These are phyloP conservation scores for Acronicta alni DNA, from an alignment of 2,888 invertebrate species.

Conservation along the genomic window DNA sequence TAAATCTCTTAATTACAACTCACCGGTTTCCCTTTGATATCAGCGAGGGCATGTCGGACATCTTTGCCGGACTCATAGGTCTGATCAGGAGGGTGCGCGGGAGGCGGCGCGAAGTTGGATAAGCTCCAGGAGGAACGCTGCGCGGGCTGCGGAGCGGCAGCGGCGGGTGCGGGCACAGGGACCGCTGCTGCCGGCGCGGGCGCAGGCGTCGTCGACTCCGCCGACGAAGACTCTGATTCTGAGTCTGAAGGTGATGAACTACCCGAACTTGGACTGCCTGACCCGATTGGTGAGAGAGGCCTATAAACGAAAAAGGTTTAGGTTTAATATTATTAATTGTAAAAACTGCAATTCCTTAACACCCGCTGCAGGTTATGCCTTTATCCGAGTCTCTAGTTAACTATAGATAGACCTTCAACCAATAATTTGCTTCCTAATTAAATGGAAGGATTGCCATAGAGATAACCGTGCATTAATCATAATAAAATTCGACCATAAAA, in stretches of 20 bases:
- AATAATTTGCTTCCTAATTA: neutral
- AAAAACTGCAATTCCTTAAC: no score
- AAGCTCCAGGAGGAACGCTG: slow-evolving; percentile 86
- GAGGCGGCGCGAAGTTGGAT: slow-evolving; percentile 81
- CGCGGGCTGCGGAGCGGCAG: slow-evolving; percentile 70
- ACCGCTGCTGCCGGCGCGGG: slow-evolving; percentile 80
- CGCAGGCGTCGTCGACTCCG: slow-evolving; percentile 90
- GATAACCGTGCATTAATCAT: neutral
- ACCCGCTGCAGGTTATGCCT: no score
- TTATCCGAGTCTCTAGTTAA: neutral
- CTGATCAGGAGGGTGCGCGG: slow-evolving; percentile 76
- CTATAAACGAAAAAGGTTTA: slow-evolving; percentile 60
- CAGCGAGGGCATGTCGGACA: slow-evolving; percentile 88
- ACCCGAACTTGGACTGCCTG: slow-evolving; percentile 84
- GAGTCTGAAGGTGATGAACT: slow-evolving; percentile 77
- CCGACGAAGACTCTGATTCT: slow-evolving; percentile 88
- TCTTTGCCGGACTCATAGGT: slow-evolving; percentile 88
- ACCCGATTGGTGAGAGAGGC: slow-evolving; percentile 82
- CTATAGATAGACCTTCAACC: neutral
- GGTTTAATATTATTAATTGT: no score
- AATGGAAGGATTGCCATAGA: neutral
- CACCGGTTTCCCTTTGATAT: slow-evolving; percentile 85
- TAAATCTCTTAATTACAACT: slow-evolving; percentile 50
- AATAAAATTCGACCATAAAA: slow-evolving; percentile 8
- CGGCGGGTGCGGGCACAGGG: slow-evolving; percentile 63